Base-by-base conservation (phyloP, 2,888 invertebrate genomes). In the Lissonota sp. region DNA sequence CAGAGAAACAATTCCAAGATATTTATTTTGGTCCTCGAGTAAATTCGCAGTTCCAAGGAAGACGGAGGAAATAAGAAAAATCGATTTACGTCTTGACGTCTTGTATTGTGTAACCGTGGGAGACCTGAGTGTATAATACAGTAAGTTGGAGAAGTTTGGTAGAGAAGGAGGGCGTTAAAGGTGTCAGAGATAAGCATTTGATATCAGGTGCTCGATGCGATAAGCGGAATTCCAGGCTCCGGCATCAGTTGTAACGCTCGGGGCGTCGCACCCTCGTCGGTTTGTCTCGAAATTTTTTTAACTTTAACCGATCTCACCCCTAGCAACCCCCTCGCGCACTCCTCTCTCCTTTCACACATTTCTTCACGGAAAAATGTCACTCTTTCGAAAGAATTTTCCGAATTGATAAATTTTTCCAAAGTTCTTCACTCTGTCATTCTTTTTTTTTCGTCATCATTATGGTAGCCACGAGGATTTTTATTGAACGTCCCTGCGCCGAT, bases 201-300 rank as follows among this genome's bases (percentile, higher is more conserved):
- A 89, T 90, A 90, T 89, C 90, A 87, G 88, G 86, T 86, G 87
- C 74, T 74, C 73, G 44, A 63, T 70, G 79, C 84, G 86, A 86
- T 84, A 86, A 89, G 86, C 79, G 80, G 83, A 89, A 89, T 90
- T 88, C 90, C 89, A 85, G 85, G 81, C 85, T 73, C 80, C 89
- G 26, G 26, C 26, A n/a, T n/a, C n/a, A 89, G 90, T 90, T 87
- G 86, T 86, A 86, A 83, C 82, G 84, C 87, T 73, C 70, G 58
- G 79, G 73, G 72, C 83, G 85, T 77, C 86, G 84, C 83, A 64
- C 66, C 70, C 73, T 69, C 49, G 46, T 53, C 64, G 55, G 83
- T 74, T 40, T 87, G 86, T 87, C 88, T 85, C 87, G 83, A 86
- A 85, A 84, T 76, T 88, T 87, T 86, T 87, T 83, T 85, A 78